phyloP scores from a whole-genome alignment of 2,797 vertebrate species.

The Semaprochilodus insignis region DNA sequence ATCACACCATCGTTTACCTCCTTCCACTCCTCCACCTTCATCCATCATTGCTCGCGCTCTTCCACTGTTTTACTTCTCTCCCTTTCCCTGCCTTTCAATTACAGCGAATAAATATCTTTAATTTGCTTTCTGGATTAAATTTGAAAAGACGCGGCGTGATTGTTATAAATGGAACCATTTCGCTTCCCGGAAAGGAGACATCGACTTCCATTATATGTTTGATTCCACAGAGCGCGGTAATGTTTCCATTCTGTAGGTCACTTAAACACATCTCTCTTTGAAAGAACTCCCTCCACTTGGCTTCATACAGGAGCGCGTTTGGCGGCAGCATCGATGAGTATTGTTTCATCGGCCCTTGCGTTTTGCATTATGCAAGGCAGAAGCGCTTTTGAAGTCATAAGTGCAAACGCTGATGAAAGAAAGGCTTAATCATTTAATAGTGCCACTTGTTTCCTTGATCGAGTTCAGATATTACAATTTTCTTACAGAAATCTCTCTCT shows the following conservation, averaged over 20 bases:
- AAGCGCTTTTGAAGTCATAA: conserved; percentile 53
- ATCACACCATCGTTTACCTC: conserved; percentile 53
- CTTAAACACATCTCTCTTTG: conserved; percentile 48
- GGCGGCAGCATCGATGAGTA: conserved; percentile 16
- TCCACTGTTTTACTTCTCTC: conserved; percentile 36
- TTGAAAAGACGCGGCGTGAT: conserved; percentile 38
- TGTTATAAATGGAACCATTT: conserved; percentile 58
- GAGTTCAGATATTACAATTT: conserved; percentile 52
- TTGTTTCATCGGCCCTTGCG: conserved; percentile 46
- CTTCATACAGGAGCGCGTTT: not conserved
- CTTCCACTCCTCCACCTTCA: conserved; percentile 26
- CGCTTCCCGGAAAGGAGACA: conserved; percentile 36
- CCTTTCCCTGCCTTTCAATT: conserved; percentile 48
- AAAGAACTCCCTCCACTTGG: not conserved
- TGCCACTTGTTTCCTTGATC: conserved; percentile 57
- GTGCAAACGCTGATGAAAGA: conserved; percentile 42
- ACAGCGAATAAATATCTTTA: conserved; percentile 49
- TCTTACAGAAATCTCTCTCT: conserved; percentile 58
- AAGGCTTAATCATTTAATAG: conserved; percentile 55
- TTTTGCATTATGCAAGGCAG: conserved; percentile 44
- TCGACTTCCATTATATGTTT: conserved; percentile 48
- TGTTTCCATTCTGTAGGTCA: conserved; percentile 47
- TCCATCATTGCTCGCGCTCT: conserved; percentile 20
- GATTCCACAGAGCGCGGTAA: conserved; percentile 43
- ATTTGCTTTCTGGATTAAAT: conserved; percentile 56